Conservation (phyloP, 2,888 invertebrate species). For the Clivina fossor region DNA sequence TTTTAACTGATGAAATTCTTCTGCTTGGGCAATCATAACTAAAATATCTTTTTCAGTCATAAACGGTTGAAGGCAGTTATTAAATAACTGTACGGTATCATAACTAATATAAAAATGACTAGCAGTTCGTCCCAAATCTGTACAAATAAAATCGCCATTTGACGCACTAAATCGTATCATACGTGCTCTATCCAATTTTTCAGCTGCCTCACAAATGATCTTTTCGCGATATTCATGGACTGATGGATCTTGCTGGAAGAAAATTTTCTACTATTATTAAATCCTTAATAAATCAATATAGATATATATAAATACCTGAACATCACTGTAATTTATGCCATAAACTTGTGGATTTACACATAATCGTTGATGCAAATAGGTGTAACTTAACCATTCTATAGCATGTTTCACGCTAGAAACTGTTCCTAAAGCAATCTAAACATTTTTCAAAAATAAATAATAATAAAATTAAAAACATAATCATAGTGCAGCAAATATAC, state of each 20-base stretch:
- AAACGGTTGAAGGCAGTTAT: constrained; percentile 74
- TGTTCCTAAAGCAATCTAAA: constrained; percentile 87
- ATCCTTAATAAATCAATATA: no score
- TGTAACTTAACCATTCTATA: constrained; percentile 96
- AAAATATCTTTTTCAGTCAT: constrained; percentile 87
- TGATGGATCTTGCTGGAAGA: constrained; percentile 73
- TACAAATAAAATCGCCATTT: constrained; percentile 78
- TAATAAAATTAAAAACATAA: constrained; percentile 26
- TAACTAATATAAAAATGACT: constrained; percentile 97
- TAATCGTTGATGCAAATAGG: constrained; percentile 94
- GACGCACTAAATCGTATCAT: constrained; percentile 91
- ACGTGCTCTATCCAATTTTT: constrained; percentile 83
- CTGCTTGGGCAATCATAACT: constrained; percentile 87
- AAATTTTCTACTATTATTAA: no score
- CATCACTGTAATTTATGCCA: constrained; percentile 63
- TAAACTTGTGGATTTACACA: constrained; percentile 84
- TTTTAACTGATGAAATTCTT: constrained; percentile 95
- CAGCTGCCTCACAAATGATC: constrained; percentile 78
- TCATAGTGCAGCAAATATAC: constrained; percentile 52
- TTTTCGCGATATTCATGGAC: constrained; percentile 76
- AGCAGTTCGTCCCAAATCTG: constrained; percentile 93
- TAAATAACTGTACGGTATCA: constrained; percentile 91
- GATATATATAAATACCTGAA: constrained; percentile 56
- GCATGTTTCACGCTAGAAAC: constrained; percentile 95
- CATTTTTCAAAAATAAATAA: constrained; percentile 36